A percentile compares a stretch with the other conserved stretches of the same genome.
These are phyloP conservation scores for Drosophila obscura DNA, from an alignment of 1,140 invertebrate genomes.

Conservation along the genomic window DNA sequence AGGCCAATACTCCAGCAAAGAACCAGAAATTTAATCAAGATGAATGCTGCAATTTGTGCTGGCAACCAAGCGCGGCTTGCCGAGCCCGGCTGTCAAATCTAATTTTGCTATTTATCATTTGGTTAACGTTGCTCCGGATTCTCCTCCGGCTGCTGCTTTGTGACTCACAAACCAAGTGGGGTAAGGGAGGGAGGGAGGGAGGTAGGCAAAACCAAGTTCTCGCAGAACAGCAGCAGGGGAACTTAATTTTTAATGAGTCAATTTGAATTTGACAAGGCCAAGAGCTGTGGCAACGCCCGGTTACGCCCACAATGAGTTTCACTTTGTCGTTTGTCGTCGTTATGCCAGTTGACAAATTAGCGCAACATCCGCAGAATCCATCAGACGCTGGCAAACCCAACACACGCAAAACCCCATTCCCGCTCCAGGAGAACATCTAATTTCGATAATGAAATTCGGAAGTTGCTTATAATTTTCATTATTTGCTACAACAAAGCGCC, in stretches of 20 bases:
- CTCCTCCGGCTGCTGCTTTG: conserved; percentile 10
- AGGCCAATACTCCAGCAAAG: conserved; percentile 24
- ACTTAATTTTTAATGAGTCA: conserved; percentile 83
- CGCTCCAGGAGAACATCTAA: conserved; percentile 54
- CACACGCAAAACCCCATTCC: no score
- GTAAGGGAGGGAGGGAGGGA: neutral
- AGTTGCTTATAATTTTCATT: conserved; percentile 77
- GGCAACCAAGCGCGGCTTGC: conserved; percentile 47
- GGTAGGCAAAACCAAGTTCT: neutral
- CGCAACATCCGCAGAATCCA: conserved; percentile 72
- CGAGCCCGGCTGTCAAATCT: conserved; percentile 72
- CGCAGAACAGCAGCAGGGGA: conserved; percentile 18
- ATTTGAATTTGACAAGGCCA: conserved; percentile 81
- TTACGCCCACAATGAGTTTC: conserved; percentile 69
- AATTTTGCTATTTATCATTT: conserved; percentile 82
- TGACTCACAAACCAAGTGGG: conserved; percentile 31
- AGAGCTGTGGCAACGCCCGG: conserved; percentile 39
- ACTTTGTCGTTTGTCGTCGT: conserved; percentile 59
- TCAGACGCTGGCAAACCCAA: conserved; percentile 36
- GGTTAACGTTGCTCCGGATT: conserved; percentile 63
- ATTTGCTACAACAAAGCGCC: conserved; percentile 59
- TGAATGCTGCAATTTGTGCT: conserved; percentile 79
- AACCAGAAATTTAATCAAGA: conserved; percentile 74
- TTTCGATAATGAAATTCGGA: conserved; percentile 82
- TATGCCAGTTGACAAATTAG: conserved; percentile 78